Conservation (phyloP, 2,888 invertebrate species). For the Microplitis deprimator region DNA sequence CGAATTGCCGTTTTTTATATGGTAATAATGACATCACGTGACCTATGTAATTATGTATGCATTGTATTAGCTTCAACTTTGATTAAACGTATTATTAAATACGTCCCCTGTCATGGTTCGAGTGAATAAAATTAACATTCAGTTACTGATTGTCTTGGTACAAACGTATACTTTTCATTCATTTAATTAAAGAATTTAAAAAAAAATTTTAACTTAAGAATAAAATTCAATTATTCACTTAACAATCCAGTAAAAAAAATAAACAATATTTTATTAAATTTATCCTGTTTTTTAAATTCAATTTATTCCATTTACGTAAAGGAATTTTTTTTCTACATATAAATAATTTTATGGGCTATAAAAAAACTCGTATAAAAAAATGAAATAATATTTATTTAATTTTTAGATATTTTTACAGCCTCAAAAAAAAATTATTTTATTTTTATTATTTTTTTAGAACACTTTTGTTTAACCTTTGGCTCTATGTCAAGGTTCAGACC, state of each 20-base stretch:
- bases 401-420: too few relatives aligned
- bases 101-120: conserved; percentile 17
- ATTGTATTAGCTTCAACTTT: conserved; percentile 16
- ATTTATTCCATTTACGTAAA: background rate
- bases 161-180: conserved; percentile 2
- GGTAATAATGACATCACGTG: conserved; percentile 31
- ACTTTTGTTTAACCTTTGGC: conserved; percentile 51
- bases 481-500: conserved; percentile 48
- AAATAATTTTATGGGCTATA: background rate
- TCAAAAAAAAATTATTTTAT: background rate
- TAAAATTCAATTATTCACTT: background rate
- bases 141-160: background rate
- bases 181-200: conserved; percentile 9
- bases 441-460: conserved; percentile 41
- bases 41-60: conserved; percentile 21
- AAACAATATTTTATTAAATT: too few relatives aligned
- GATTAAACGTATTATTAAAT: conserved; percentile 10
- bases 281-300: background rate
- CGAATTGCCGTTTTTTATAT: conserved; percentile 10
- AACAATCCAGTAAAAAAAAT: background rate
- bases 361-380: background rate
- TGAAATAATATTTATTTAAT: too few relatives aligned
- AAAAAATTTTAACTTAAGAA: background rate
- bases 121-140: conserved; percentile 20
- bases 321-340: background rate